Evolutionary conservation across 2,888 invertebrate species (phyloP).

Genomic region (Scaptomyza tumidula): DNA sequence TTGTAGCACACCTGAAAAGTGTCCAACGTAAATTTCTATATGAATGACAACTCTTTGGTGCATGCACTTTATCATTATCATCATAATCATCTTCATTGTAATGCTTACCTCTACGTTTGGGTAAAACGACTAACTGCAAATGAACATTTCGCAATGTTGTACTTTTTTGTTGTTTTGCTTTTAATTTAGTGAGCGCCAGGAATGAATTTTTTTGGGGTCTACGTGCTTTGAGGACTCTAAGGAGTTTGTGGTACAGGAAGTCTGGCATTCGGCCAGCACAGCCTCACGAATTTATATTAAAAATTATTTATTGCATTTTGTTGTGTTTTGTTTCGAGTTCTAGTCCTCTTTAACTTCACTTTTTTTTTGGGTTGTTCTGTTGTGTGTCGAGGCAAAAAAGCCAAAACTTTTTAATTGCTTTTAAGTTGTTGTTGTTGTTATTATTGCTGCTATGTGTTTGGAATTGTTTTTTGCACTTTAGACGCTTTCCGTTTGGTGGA

Average conservation of each 20-base stretch:
- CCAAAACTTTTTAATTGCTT: conserved; percentile 64
- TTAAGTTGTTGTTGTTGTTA: conserved; percentile 30
- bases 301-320: conserved; percentile 78
- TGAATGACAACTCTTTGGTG: conserved; percentile 50
- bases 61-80: conserved; percentile 42
- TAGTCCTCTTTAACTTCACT: conserved; percentile 5
- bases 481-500: conserved; percentile 52
- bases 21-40: conserved; percentile 49
- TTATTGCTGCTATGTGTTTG: conserved; percentile 23
- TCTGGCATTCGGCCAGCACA: conserved; percentile 53
- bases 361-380: conserved; percentile 17
- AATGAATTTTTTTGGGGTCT: conserved; percentile 34
- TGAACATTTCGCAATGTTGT: conserved; percentile 60
- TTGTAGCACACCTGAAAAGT: conserved; percentile 47
- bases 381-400: conserved; percentile 31
- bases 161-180: conserved; percentile 60
- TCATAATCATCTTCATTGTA: background rate
- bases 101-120: background rate
- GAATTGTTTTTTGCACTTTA: conserved; percentile 60
- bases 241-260: conserved; percentile 14
- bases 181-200: conserved; percentile 70
- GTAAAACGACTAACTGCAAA: conserved; percentile 40
- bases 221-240: conserved; percentile 35
- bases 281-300: conserved; percentile 80
- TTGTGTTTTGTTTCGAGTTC: conserved; percentile 38